Evolutionary conservation across 2,888 invertebrate genomes (phyloP).

Genomic region (Andricus curvator): DNA sequence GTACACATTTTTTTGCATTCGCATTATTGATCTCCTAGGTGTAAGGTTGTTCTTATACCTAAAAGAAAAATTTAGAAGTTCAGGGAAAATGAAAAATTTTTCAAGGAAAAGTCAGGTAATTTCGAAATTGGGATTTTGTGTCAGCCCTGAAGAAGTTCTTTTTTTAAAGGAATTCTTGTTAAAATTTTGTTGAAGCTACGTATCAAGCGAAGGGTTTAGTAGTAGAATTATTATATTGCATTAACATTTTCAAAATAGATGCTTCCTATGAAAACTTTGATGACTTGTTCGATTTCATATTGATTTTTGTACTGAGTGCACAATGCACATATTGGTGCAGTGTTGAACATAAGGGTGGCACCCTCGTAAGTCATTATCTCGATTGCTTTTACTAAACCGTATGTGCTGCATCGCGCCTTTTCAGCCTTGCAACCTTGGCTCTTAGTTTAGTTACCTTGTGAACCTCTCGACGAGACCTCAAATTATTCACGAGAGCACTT

Average conservation of each 20-base stretch:
- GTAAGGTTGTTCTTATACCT: too few relatives aligned
- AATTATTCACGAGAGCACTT: conserved; percentile 37
- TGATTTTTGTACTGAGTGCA: conserved; percentile 1
- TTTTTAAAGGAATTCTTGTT: too few relatives aligned
- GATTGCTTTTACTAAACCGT: conserved; percentile 14
- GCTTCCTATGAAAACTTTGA: neutral
- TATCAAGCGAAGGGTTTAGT: too few relatives aligned
- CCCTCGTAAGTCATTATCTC: conserved; percentile 25
- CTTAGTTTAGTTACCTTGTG: conserved; percentile 17
- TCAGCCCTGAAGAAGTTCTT: too few relatives aligned
- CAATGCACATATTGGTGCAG: conserved; percentile 6
- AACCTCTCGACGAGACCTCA: conserved; percentile 14
- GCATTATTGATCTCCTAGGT: too few relatives aligned
- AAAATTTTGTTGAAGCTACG: too few relatives aligned
- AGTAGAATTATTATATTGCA: neutral
- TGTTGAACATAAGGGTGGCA: conserved; percentile 2
- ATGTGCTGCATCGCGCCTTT: neutral
- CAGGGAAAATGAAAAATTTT: too few relatives aligned
- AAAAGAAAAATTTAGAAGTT: too few relatives aligned
- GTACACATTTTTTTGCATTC: too few relatives aligned
- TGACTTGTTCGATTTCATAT: conserved; percentile 22
- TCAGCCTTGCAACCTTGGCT: conserved; percentile 36
- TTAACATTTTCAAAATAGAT: neutral
- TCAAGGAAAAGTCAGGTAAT: too few relatives aligned
- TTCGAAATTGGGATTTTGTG: too few relatives aligned